phyloP scores from a whole-genome alignment of 2,888 invertebrate genomes.

The Cryptophagus acutangulus region DNA sequence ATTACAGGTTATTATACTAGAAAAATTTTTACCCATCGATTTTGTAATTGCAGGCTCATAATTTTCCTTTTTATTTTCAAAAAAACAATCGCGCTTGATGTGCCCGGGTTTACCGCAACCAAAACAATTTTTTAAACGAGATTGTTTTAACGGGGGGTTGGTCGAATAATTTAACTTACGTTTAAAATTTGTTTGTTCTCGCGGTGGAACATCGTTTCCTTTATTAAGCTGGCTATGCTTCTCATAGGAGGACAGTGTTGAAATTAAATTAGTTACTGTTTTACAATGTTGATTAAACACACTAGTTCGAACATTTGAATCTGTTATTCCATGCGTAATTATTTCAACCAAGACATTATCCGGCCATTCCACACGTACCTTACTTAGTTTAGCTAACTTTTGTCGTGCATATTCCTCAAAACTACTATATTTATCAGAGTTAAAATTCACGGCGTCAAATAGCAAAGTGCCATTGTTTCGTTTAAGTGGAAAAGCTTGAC shows the following conservation, averaged over 20 bases:
- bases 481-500: conserved; percentile 5
- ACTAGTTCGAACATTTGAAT: conserved; percentile 6
- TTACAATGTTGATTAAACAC: conserved; percentile 3
- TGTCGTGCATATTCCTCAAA: conserved; percentile 5
- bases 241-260: conserved; percentile 6
- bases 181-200: no score
- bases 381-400: conserved; percentile 6
- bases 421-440: neutral
- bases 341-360: conserved; percentile 4
- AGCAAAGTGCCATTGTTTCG: conserved; percentile 3
- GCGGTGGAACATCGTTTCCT: neutral
- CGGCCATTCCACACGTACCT: conserved; percentile 3
- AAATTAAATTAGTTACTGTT: conserved; percentile 4
- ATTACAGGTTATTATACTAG: conserved; percentile 2
- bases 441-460: conserved; percentile 2
- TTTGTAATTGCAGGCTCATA: conserved; percentile 2
- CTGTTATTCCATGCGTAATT: conserved; percentile 3
- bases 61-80: no score
- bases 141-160: neutral
- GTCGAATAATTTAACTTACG: no score
- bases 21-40: conserved; percentile 3
- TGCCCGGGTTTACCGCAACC: conserved; percentile 5
- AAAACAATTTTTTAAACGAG: conserved; percentile 1
- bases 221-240: neutral
- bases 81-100: conserved; percentile 5